Base-by-base conservation (phyloP, 2,797 vertebrate species). In the Coluber constrictor region DNA sequence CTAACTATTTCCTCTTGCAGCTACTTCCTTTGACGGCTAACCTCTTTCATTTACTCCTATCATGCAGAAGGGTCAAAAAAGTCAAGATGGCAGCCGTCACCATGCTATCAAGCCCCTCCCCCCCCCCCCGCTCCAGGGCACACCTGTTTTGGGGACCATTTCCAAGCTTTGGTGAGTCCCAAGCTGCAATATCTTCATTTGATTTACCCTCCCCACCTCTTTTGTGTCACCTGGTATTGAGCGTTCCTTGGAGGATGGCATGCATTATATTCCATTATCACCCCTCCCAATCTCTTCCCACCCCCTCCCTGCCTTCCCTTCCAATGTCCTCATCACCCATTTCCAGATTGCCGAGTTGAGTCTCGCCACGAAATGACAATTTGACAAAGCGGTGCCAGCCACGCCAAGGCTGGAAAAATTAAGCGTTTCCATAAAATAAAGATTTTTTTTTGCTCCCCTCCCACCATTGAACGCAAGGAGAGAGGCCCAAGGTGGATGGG, bases 271-370 rank as follows among this genome's bases (percentile, higher is more conserved):
- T 93, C 93, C 90, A 94, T 95, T 96, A 95, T 96, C 94, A 2
- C 90, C 95, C n/a, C 96, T 90, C 56, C 92, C 79, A 88, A 63
- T 94, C 92, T 96, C 95, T 61, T 86, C 94, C 94, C 95, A 43
- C 61, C 94, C 94, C 86, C 74, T 95, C 87, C 92, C 94, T 87
- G 88, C 96, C 95, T 96, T 56, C 37, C 43, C 86, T 88, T 43
- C 56, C 92, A 70, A n/a, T 94, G 94, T 96, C 96, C 96, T 96
- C 94, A 96, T 94, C 96, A 94, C 94, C 90, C 23, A 96, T 97
- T 97, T 96, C 96, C 95, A 90, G 96, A 96, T 97, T 97, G 95
- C 96, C 93, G 88, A 95, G 94, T 94, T 11, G 0, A 90, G 92
- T 94, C 95, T 90, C 32, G 90, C 94, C 96, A 96, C 95, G 95